Percentiles rank a stretch among this genome's conserved stretches.
Conservation (phyloP, 2,797 vertebrate species). For the Botia almorhae region DNA sequence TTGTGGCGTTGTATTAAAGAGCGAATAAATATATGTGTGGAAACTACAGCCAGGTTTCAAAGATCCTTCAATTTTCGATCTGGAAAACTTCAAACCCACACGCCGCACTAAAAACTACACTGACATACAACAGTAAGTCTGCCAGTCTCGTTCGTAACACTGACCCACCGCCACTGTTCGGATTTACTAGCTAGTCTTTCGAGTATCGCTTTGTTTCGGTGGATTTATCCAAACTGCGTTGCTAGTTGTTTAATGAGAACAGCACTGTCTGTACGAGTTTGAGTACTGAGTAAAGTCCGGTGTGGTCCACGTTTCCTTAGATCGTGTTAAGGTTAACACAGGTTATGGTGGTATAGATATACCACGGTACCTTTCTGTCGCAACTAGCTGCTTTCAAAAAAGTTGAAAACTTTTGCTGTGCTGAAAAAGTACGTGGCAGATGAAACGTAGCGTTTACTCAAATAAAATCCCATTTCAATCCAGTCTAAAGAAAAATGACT, state of each 20-base stretch:
- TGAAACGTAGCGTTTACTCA: slow-evolving; percentile 30
- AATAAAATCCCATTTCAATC: slow-evolving; percentile 36
- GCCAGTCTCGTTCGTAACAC: slow-evolving; percentile 38
- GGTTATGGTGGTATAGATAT: slow-evolving; percentile 2
- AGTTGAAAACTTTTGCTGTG: slow-evolving; percentile 26
- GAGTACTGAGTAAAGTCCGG: slow-evolving; percentile 20
- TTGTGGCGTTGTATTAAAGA: slow-evolving; percentile 22
- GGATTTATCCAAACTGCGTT: not conserved
- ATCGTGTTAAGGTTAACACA: not conserved
- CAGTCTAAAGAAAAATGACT: slow-evolving; percentile 52
- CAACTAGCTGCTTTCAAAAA: slow-evolving; percentile 45
- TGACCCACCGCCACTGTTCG: not conserved
- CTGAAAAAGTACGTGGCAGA: not conserved
- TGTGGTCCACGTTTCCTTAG: slow-evolving; percentile 10
- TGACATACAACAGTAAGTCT: slow-evolving; percentile 28
- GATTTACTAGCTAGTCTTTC: slow-evolving; percentile 17
- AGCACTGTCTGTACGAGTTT: not conserved
- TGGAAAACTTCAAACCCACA: not conserved
- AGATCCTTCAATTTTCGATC: slow-evolving; percentile 18
- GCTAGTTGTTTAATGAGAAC: not conserved
- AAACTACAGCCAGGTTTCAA: slow-evolving; percentile 5
- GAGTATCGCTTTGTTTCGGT: slow-evolving; percentile 38
- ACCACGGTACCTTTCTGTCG: slow-evolving; percentile 8
- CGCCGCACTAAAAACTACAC: not conserved
- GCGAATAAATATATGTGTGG: not conserved